Conservation (phyloP, 1,140 invertebrate species). For the Anoplophora glabripennis region DNA sequence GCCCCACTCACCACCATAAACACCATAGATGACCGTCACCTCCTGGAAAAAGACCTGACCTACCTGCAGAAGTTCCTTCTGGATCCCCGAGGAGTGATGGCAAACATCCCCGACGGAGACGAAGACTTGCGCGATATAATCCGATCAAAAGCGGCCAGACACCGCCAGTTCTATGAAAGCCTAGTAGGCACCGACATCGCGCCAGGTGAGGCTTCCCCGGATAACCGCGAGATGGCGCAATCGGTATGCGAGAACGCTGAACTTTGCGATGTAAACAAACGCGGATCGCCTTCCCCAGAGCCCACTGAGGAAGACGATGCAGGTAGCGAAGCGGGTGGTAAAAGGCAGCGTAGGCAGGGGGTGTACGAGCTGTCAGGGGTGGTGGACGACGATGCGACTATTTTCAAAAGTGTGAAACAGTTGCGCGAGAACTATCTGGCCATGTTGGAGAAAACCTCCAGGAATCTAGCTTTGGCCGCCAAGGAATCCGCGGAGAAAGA, state of each 20-base stretch:
- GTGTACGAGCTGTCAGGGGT: constrained; percentile 29
- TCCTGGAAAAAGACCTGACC: neutral
- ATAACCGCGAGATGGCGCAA: constrained; percentile 26
- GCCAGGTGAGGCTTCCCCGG: neutral
- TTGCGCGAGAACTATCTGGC: constrained; percentile 38
- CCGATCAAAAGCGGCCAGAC: constrained; percentile 30
- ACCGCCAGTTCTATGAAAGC: constrained; percentile 30
- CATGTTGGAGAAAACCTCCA: constrained; percentile 33
- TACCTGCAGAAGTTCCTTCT: neutral
- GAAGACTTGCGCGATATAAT: constrained; percentile 30
- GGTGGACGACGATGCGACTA: constrained; percentile 13
- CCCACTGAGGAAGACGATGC: neutral
- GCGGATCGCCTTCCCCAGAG: neutral
- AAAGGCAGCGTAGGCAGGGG: constrained; percentile 35
- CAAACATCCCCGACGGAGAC: constrained; percentile 1
- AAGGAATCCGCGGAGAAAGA: constrained; percentile 17
- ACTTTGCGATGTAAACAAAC: neutral
- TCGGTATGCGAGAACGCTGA: neutral
- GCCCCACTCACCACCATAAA: constrained; percentile 7
- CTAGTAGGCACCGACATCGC: constrained; percentile 18
- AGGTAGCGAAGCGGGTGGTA: constrained; percentile 4
- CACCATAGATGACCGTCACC: neutral
- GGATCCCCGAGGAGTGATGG: neutral
- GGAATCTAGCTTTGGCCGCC: constrained; percentile 1
- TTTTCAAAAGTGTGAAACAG: constrained; percentile 41